Percentiles rank a stretch among this genome's conserved stretches.
phyloP scores from a whole-genome alignment of 2,797 vertebrate species.

The Brachyalestes nurse region DNA sequence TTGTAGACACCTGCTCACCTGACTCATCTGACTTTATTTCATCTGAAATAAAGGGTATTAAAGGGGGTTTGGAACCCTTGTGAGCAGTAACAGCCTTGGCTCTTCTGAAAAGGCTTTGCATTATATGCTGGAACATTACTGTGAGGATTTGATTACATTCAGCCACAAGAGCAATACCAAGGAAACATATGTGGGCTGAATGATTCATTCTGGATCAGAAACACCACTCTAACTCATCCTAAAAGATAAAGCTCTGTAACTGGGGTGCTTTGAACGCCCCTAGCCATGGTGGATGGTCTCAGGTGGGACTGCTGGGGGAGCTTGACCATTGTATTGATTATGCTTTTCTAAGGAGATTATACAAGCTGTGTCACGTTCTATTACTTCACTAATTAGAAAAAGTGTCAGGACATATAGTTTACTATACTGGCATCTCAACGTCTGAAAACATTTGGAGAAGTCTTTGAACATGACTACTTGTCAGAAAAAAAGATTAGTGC shows the following conservation, averaged over 20 bases:
- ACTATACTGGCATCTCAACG: constrained; percentile 6
- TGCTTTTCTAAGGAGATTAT: not conserved
- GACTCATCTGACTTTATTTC: not conserved
- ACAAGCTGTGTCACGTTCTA: not conserved
- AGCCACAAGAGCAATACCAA: not conserved
- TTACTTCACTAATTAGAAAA: not conserved
- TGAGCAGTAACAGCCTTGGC: not conserved
- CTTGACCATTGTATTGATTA: too few relatives aligned
- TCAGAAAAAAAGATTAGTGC: constrained; percentile 8
- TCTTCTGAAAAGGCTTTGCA: too few relatives aligned
- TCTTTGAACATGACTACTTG: not conserved
- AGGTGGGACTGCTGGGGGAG: not conserved
- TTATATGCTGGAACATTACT: too few relatives aligned
- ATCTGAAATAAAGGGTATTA: too few relatives aligned
- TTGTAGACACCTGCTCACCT: not conserved
- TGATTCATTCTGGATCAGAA: not conserved
- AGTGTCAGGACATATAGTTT: not conserved
- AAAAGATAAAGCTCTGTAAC: not conserved
- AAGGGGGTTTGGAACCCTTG: not conserved
- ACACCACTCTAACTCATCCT: not conserved
- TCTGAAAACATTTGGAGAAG: not conserved
- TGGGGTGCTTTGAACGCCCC: too few relatives aligned
- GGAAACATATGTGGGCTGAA: not conserved
- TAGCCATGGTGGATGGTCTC: not conserved
- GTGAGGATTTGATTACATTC: too few relatives aligned